Evolutionary conservation across 1,140 invertebrate genomes (phyloP).

Genomic region (Oryctes rhinoceros): DNA sequence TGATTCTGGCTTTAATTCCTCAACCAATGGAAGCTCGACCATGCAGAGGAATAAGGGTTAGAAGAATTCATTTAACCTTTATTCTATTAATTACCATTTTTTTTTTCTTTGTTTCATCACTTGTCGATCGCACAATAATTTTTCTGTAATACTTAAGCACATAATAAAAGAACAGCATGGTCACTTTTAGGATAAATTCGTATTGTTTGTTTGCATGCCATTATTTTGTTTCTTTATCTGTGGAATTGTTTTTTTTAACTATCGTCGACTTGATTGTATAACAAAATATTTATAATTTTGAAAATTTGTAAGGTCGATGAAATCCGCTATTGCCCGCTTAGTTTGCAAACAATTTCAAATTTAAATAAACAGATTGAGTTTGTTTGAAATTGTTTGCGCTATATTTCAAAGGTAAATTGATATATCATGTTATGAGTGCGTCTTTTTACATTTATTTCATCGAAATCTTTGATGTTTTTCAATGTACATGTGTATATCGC

Average conservation of each 20-base stretch:
- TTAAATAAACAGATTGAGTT: background rate
- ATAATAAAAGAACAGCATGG: background rate
- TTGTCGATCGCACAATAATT: background rate
- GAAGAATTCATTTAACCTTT: constrained; percentile 46
- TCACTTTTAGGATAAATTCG: background rate
- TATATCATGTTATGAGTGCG: background rate
- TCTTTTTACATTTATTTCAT: background rate
- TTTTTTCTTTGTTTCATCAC: background rate
- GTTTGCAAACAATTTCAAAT: background rate
- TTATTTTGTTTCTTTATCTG: background rate
- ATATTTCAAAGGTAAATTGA: background rate
- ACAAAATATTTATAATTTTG: too few relatives aligned
- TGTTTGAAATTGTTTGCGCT: background rate
- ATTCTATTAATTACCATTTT: constrained; percentile 7
- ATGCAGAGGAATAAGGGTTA: constrained; percentile 57
- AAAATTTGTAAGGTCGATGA: too few relatives aligned
- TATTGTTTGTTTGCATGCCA: background rate
- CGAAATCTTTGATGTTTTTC: background rate
- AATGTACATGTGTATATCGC: too few relatives aligned
- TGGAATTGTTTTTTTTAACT: background rate
- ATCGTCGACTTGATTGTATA: background rate
- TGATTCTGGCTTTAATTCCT: constrained; percentile 69
- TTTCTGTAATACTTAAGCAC: background rate
- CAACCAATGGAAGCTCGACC: constrained; percentile 59
- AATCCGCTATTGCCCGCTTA: too few relatives aligned